A percentile compares a stretch with the other conserved stretches of the same genome.
Conservation (phyloP, 2,113 vertebrate genomes). For the Carassius gibelio region DNA sequence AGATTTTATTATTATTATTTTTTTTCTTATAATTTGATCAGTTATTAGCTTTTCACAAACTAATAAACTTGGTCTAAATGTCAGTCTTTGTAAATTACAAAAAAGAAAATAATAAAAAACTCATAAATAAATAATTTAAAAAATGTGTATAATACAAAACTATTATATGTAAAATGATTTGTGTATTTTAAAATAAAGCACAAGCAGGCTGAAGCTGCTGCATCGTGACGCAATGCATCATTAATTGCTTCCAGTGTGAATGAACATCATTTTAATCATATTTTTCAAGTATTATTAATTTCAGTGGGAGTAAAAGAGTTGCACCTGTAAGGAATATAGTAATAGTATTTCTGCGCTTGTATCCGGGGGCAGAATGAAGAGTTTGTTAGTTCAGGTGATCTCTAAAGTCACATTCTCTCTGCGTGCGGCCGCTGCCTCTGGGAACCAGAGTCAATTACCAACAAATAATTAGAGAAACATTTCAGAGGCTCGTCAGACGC, state of each 20-base stretch:
- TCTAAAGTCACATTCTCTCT: neutral
- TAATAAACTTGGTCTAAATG: too few species aligned
- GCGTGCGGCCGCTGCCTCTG: neutral
- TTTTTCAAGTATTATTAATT: neutral
- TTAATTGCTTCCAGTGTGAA: neutral
- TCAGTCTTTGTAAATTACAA: too few species aligned
- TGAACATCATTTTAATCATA: neutral
- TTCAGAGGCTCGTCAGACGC: neutral
- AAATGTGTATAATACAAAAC: neutral
- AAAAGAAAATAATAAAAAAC: too few species aligned
- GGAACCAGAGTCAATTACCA: slow-evolving; percentile 16
- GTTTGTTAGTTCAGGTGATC: neutral
- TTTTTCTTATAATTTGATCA: too few species aligned
- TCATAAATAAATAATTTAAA: neutral
- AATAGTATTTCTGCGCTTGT: neutral
- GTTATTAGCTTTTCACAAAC: too few species aligned
- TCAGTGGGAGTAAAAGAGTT: neutral
- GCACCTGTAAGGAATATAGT: neutral
- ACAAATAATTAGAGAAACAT: slow-evolving; percentile 14
- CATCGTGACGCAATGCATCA: neutral
- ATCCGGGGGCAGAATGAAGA: neutral
- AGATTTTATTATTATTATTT: too few species aligned
- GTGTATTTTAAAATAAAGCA: neutral
- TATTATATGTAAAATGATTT: neutral
- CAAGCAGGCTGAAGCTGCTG: neutral